Base-by-base conservation (phyloP, 23 tunicate species). In the Pegea sp. region DNA sequence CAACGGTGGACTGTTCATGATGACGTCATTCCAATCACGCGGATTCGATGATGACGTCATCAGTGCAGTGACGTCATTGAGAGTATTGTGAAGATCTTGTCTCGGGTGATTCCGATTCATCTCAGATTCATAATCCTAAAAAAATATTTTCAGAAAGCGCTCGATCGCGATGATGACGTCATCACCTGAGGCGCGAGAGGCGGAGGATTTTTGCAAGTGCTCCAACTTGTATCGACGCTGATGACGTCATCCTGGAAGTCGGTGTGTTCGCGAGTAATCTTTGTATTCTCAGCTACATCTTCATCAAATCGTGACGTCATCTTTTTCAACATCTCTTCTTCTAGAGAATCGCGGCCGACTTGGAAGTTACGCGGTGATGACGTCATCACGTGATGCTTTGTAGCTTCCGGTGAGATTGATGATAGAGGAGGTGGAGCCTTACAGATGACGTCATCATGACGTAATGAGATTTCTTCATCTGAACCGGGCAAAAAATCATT, bases 311-410 rank as follows among this genome's bases (percentile, higher is more conserved):
- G n/a, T n/a, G n/a, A n/a, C 46, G 16, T 38, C 46, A 38, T 38
- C 13, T 70, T 65, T 27, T 34, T 28, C 23, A 31, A 24, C 57
- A 33, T 48, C 67, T 59, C 72, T 50, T 81, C 81, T 59, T 81
- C 93, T 28, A 81, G 72, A 19, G 93, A 72, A 18, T 81, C 93
- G 28, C 70, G 64, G 0, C 73, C 81, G 30, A 81, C 81, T 76
- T 77, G 48, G 25, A 76, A 77, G 33, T 76, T 61, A 33, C 68
- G 42, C 31, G 69, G 49, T 1, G 90, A 69, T 5, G 48, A 23
- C 30, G 5, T 6, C 24, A 19, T 61, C 44, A 3, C n/a, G 30
- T 3, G 18, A 21, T 4, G 6, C 18, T 23, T 44, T 44, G 43
- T 23, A 6, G 5, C 21, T 20, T 22, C 31, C n/a, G 18, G 7